Evolutionary conservation across 2,113 vertebrate genomes (phyloP), one percentile per base, ranked within the genome.

Genomic region (Ibidorhyncha struthersii): DNA sequence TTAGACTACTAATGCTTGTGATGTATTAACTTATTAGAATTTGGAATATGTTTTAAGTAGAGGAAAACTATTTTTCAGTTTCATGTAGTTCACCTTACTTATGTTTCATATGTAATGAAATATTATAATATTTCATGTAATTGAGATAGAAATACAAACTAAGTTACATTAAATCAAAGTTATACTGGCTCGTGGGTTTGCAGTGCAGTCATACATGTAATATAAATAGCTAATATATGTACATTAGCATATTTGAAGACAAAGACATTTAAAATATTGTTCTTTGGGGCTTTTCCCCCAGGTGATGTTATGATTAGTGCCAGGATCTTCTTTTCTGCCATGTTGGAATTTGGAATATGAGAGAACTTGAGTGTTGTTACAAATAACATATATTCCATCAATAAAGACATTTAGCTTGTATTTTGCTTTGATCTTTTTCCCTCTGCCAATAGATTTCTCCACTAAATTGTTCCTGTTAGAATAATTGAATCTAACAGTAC

Each of bases 1-100:
- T 19, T 32, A 61, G 4, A 70, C 12, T 29, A 47, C 23, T 29
- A 89, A 58, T 27, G 12, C 16, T 36, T 59, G 72, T 0, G 0
- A 52, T 67, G 45, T 23, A 58, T 14, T 30, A 53, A 80, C 14
- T 13, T 77, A 3, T 18, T 45, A 13, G 13, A 14, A 72, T 63
- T 16, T 80, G 41, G 23, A 84, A 43, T 49, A 56, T 40, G 12
- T 16, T 72, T 90, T 53, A 89, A 72, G 18, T 1, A 69, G n/a
- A 65, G 5, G 17, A 92, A 92, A 87, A 49, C 6, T 19, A 32
- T 55, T 77, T 79, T 69, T 29, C 4, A n/a, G 7, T 74, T 89
- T 56, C 15, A 40, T 30, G 6, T 43, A 22, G 78, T 73, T 88
- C 15, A 56, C 34, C 36, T 22, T 72, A 40, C 10, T 23, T 45